Base-by-base conservation (phyloP, 2,888 invertebrate species). In the Poecilobothrus nobilitatus region DNA sequence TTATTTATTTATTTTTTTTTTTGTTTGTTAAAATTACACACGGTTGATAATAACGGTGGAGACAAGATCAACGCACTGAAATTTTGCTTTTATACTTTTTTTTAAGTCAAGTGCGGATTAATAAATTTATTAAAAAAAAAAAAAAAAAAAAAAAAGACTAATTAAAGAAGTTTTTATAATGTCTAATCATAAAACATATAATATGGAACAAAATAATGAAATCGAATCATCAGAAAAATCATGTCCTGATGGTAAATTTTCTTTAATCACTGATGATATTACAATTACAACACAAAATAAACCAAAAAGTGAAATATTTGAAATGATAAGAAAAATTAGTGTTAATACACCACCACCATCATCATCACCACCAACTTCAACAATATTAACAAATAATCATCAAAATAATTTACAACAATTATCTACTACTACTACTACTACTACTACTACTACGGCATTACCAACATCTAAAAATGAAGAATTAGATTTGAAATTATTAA, bases 401-500 rank as follows among this genome's bases (percentile, higher is more conserved):
- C 41, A 41, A 41, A 27, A 27, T 27, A n/a, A n/a, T n/a, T n/a
- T n/a, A 27, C 37, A 34, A 37, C 37, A 37, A 37, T 12, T 2
- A 37, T 4, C 37, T 37, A 10, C 37, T 5, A 37, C 37, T 7
- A 34, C 5, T 34, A n/a, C n/a, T n/a, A n/a, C n/a, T n/a, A n/a
- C n/a, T n/a, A n/a, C n/a, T n/a, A n/a, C n/a, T n/a, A n/a, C n/a
- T n/a, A n/a, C n/a, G n/a, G n/a, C n/a, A n/a, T n/a, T n/a, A 27
- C 27, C 27, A 27, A 4, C 27, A 27, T 2, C 27, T 27, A 5
- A 27, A 27, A 8, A 4, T 7, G 9, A 2, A 53, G 63, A 27
- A 27, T 18, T 20, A 34, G 44, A 69, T 62, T 70, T 44, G 34
- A 72, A 71, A 67, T 67, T 77, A 12, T 75, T 82, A 18, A 74